Evolutionary conservation across 2,888 invertebrate genomes (phyloP).

Genomic region (Galeopsomyia nigrocyanea): DNA sequence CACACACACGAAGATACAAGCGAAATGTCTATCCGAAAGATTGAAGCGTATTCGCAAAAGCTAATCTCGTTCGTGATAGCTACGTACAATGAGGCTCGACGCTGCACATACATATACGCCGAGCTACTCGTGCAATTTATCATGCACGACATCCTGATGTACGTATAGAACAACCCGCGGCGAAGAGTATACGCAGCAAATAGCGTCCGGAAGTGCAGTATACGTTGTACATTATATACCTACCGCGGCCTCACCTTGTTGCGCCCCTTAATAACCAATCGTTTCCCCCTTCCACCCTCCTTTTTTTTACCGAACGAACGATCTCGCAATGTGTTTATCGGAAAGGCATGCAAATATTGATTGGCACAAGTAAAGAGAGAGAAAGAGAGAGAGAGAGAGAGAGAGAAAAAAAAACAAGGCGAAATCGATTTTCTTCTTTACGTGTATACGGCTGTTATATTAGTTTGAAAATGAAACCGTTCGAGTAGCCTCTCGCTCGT

Average conservation of each 20-base stretch:
- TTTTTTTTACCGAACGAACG: too few species aligned
- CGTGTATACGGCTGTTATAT: too few species aligned
- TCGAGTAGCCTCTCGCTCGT: neutral
- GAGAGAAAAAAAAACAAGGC: slow-evolving; percentile 16
- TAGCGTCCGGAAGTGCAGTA: neutral
- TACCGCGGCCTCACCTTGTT: neutral
- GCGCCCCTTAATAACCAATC: too few species aligned
- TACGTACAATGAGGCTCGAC: slow-evolving; percentile 45
- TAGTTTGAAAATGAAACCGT: slow-evolving; percentile 5
- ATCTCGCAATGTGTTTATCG: too few species aligned
- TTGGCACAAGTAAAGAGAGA: slow-evolving; percentile 34
- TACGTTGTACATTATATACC: neutral
- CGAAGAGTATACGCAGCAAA: slow-evolving; percentile 16
- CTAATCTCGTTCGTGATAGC: slow-evolving; percentile 48
- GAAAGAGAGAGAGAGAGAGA: slow-evolving; percentile 24
- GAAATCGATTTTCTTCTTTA: too few species aligned
- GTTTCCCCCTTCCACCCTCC: too few species aligned
- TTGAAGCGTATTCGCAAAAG: slow-evolving; percentile 32
- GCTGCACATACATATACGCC: slow-evolving; percentile 42
- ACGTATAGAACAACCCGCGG: slow-evolving; percentile 46
- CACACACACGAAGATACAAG: too few species aligned
- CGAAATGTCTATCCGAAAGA: slow-evolving; percentile 14
- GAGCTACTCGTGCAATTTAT: slow-evolving; percentile 54
- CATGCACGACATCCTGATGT: slow-evolving; percentile 54
- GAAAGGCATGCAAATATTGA: neutral